A percentile compares a stretch with the other conserved stretches of the same genome.
Conservation (phyloP, 2,888 invertebrate genomes). For the Drosophila kanekoi region DNA sequence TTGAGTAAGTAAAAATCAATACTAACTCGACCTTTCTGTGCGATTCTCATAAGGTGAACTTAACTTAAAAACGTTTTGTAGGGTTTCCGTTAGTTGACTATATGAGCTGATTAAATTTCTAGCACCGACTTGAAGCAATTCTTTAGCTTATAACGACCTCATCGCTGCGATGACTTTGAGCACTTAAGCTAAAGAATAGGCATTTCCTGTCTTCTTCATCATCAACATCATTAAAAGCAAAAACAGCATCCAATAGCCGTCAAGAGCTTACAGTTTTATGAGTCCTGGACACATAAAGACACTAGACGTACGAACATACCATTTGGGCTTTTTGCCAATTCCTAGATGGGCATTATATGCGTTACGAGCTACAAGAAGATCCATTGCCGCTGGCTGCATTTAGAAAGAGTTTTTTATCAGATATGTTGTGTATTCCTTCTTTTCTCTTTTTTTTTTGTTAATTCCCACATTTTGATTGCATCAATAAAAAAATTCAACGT, state of each 20-base stretch:
- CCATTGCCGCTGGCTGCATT: conserved; percentile 70
- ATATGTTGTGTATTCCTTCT: conserved; percentile 39
- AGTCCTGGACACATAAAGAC: conserved; percentile 61
- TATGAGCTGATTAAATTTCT: background rate
- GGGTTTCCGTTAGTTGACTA: background rate
- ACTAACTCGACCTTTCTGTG: background rate
- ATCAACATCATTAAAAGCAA: conserved; percentile 58
- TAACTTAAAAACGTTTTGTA: background rate
- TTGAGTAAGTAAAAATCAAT: too few relatives aligned
- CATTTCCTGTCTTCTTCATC: conserved; percentile 64
- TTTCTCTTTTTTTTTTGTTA: conserved; percentile 8
- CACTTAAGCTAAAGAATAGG: conserved; percentile 59
- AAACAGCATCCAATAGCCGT: conserved; percentile 24
- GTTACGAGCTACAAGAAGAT: conserved; percentile 57
- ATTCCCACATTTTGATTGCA: conserved; percentile 72
- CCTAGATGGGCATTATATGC: conserved; percentile 53
- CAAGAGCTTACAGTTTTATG: conserved; percentile 62
- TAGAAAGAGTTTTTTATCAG: conserved; percentile 40
- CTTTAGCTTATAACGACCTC: conserved; percentile 7
- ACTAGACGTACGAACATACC: conserved; percentile 29
- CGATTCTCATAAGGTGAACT: background rate
- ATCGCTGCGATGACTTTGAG: conserved; percentile 14
- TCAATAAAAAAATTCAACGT: conserved; percentile 68
- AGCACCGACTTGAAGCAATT: background rate
- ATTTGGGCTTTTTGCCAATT: conserved; percentile 65